Conservation (phyloP, 2,888 invertebrate genomes). For the Girardia tigrina region DNA sequence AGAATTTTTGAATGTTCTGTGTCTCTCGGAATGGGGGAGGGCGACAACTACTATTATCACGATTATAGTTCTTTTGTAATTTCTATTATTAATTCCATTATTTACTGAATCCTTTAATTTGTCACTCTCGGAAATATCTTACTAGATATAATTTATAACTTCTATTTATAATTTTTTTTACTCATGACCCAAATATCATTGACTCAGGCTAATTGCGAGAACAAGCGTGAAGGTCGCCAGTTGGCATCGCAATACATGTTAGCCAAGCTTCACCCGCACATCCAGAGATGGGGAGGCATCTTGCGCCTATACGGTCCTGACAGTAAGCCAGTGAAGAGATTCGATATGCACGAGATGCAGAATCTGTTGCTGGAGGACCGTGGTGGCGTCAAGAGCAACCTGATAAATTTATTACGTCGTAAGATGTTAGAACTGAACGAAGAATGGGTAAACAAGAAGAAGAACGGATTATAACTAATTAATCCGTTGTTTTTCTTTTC, state of each 20-base stretch:
- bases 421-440: slow-evolving; percentile 33
- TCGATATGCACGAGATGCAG: slow-evolving; percentile 26
- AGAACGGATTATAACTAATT: too few species aligned
- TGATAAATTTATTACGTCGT: slow-evolving; percentile 21
- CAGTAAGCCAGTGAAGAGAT: slow-evolving; percentile 54
- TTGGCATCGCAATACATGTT: slow-evolving; percentile 82
- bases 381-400: slow-evolving; percentile 29
- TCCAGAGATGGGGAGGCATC: slow-evolving; percentile 81
- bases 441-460: slow-evolving; percentile 35
- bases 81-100: too few species aligned
- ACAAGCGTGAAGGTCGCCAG: slow-evolving; percentile 90
- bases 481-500: too few species aligned
- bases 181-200: too few species aligned
- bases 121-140: too few species aligned
- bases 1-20: too few species aligned
- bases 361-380: slow-evolving; percentile 26
- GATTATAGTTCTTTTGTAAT: too few species aligned
- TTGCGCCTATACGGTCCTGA: slow-evolving; percentile 78
- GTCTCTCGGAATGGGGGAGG: too few species aligned
- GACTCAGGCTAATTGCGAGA: slow-evolving; percentile 68
- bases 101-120: too few species aligned
- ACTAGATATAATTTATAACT: too few species aligned
- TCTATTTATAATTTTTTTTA: too few species aligned
- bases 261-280: slow-evolving; percentile 73
- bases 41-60: too few species aligned